Percentiles rank a stretch among this genome's conserved stretches.
These are phyloP conservation scores for Phasianus colchicus DNA, from an alignment of 2,113 vertebrate species.

Conservation along the genomic window DNA sequence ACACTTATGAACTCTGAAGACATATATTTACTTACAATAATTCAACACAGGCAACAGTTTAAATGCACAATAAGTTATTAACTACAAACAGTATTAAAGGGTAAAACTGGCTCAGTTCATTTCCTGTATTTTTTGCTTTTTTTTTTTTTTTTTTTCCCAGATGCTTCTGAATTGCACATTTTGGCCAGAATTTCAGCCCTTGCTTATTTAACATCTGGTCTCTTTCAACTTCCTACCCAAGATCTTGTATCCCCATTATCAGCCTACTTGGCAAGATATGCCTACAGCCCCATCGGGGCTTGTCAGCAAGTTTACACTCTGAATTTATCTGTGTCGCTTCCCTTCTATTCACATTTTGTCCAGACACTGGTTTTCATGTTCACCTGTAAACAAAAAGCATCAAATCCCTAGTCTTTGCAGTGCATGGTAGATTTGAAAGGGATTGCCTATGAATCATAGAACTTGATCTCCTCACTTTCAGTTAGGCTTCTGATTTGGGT, in stretches of 20 bases:
- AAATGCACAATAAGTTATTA: neutral
- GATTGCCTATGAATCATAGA: accelerated
- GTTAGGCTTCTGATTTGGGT: neutral
- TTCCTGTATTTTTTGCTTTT: neutral
- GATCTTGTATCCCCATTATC: neutral
- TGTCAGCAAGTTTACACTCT: neutral
- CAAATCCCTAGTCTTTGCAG: neutral
- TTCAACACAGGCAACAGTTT: neutral
- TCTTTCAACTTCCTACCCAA: neutral
- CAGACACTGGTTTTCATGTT: neutral
- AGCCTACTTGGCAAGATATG: neutral
- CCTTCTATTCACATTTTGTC: neutral
- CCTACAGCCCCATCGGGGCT: neutral
- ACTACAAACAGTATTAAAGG: neutral
- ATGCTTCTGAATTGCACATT: neutral
- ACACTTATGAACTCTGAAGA: neutral
- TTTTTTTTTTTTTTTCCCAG: neutral
- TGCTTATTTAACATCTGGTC: neutral
- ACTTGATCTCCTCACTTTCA: neutral
- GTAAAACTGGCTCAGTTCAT: neutral
- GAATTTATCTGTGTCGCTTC: neutral
- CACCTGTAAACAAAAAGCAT: neutral
- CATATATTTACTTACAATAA: neutral
- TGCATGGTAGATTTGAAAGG: neutral
- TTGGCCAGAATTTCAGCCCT: neutral